A percentile compares a stretch with the other conserved stretches of the same genome.
These are phyloP conservation scores for Macrosiphum euphorbiae DNA, from an alignment of 2,888 invertebrate genomes.

Conservation along the genomic window DNA sequence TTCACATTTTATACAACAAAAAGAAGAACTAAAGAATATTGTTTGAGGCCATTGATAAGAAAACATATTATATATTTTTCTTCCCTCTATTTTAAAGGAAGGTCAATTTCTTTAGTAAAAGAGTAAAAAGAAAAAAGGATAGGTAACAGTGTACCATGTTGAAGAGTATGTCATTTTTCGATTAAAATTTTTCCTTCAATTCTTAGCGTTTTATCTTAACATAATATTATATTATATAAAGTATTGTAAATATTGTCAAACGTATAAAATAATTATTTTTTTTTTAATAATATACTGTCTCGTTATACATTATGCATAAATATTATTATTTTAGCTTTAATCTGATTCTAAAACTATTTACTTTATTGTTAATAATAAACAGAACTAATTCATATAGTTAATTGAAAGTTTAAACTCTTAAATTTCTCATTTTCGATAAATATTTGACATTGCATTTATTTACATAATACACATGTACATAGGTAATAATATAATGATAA, in stretches of 20 bases:
- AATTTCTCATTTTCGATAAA: neutral
- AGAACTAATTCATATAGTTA: neutral
- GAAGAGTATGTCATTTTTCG: slow-evolving; percentile 30
- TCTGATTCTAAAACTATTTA: neutral
- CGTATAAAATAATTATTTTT: neutral
- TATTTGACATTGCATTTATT: neutral
- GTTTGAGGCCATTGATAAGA: neutral
- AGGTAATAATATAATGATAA: too few species aligned
- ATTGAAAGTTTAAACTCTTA: neutral
- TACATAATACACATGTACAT: neutral
- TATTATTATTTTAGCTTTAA: neutral
- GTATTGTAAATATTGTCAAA: neutral
- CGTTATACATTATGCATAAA: neutral
- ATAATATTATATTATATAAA: neutral
- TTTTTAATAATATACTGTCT: neutral
- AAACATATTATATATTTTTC: neutral
- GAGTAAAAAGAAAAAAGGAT: slow-evolving; percentile 27
- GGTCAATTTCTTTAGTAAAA: slow-evolving; percentile 34
- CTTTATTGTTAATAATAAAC: too few species aligned
- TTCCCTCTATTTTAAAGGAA: neutral
- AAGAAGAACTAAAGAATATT: neutral
- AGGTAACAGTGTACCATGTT: neutral
- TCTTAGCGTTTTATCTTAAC: slow-evolving; percentile 13
- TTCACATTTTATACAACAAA: neutral
- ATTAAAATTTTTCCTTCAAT: slow-evolving; percentile 3